phyloP scores from a whole-genome alignment of 2,888 invertebrate species.

The Ctena decussata region DNA sequence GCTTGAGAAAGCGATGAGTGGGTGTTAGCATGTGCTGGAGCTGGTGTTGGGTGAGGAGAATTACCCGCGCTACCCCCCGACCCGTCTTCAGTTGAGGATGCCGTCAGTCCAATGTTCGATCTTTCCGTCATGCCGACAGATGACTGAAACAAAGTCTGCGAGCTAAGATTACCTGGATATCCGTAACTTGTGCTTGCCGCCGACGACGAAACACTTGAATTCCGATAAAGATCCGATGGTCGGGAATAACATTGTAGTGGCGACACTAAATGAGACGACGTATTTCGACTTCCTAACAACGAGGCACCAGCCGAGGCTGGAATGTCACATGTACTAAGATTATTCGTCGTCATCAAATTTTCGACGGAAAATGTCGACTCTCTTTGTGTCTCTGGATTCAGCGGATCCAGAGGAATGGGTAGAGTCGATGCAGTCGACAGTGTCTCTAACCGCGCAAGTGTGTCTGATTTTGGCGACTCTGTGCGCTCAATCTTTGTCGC shows the following conservation, averaged over 20 bases:
- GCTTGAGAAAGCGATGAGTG: constrained; percentile 71
- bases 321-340: constrained; percentile 69
- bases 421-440: constrained; percentile 79
- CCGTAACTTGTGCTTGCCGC: constrained; percentile 67
- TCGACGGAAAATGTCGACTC: constrained; percentile 82
- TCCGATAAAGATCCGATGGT: constrained; percentile 78
- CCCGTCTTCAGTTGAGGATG: constrained; percentile 50
- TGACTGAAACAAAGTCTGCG: constrained; percentile 71
- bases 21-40: constrained; percentile 64
- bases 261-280: constrained; percentile 74
- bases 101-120: constrained; percentile 33
- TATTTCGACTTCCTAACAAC: constrained; percentile 64
- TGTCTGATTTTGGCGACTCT: constrained; percentile 75
- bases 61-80: constrained; percentile 66
- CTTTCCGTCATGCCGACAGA: constrained; percentile 12
- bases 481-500: constrained; percentile 79
- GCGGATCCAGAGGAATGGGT: constrained; percentile 71
- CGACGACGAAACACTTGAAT: constrained; percentile 69
- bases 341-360: constrained; percentile 81
- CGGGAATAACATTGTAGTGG: constrained; percentile 76
- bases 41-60: constrained; percentile 72
- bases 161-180: constrained; percentile 68
- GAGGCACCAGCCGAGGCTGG: constrained; percentile 49
- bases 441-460: constrained; percentile 57
- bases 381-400: constrained; percentile 59